Evolutionary conservation across 2,888 invertebrate species (phyloP).

Genomic region (Drosophila nigricruria): DNA sequence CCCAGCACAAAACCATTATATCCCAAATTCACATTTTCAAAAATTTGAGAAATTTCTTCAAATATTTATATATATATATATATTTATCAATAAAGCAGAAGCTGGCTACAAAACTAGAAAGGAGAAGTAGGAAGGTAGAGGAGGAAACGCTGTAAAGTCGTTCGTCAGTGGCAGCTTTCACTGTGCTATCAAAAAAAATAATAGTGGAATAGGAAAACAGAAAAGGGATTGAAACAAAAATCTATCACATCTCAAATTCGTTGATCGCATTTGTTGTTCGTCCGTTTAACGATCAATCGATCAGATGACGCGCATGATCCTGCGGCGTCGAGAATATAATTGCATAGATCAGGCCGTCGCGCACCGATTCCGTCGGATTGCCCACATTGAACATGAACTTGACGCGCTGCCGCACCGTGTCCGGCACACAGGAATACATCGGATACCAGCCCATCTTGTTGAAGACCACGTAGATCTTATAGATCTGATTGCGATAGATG

Average conservation of each 20-base stretch:
- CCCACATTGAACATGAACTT: constrained; percentile 92
- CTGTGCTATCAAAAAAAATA: not conserved
- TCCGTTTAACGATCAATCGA: constrained; percentile 58
- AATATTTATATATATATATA: constrained; percentile 5
- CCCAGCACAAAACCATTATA: no score
- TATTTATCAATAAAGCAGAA: constrained; percentile 10
- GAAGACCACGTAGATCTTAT: constrained; percentile 93
- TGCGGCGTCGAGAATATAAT: constrained; percentile 88
- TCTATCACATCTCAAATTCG: constrained; percentile 48
- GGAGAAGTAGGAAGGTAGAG: not conserved
- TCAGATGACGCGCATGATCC: constrained; percentile 73
- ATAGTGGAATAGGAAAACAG: not conserved
- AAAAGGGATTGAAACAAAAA: not conserved
- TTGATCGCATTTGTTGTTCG: constrained; percentile 1
- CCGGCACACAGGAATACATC: constrained; percentile 90
- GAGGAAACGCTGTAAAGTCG: not conserved
- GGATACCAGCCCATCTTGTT: constrained; percentile 94
- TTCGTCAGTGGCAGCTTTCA: not conserved
- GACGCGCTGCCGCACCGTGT: constrained; percentile 89
- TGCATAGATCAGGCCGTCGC: constrained; percentile 92
- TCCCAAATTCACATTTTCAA: no score
- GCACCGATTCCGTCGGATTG: constrained; percentile 89
- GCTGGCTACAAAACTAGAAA: constrained; percentile 1
- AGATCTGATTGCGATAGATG: constrained; percentile 89
- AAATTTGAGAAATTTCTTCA: no score